A percentile compares a stretch with the other conserved stretches of the same genome.
phyloP scores from a whole-genome alignment of 2,888 invertebrate genomes.

The Scaptomyza flava region DNA sequence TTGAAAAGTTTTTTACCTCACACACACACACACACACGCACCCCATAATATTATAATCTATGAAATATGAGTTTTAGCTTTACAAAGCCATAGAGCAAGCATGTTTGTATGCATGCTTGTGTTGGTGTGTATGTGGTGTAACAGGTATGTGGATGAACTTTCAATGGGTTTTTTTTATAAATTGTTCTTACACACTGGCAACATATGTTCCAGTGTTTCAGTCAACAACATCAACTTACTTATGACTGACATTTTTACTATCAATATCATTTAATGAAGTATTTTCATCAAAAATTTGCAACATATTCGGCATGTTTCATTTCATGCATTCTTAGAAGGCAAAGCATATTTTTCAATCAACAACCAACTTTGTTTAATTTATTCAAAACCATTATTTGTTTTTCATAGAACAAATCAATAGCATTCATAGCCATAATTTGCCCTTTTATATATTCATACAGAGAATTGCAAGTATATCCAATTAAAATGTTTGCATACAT shows the following conservation, averaged over 20 bases:
- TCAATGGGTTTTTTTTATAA: constrained; percentile 36
- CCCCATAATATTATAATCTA: constrained; percentile 31
- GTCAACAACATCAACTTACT: constrained; percentile 21
- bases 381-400: constrained; percentile 17
- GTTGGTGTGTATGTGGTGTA: constrained; percentile 1
- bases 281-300: neutral
- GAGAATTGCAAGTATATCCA: constrained; percentile 13
- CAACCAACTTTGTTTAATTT: constrained; percentile 25
- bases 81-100: constrained; percentile 30
- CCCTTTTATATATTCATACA: neutral
- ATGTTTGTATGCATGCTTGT: neutral
- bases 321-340: constrained; percentile 3
- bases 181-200: constrained; percentile 27
- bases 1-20: constrained; percentile 36
- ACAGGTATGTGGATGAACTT: constrained; percentile 48
- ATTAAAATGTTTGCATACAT: neutral
- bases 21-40: neutral
- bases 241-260: constrained; percentile 1
- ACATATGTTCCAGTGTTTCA: constrained; percentile 31
- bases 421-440: constrained; percentile 13
- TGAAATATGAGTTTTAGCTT: constrained; percentile 47
- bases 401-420: constrained; percentile 1
- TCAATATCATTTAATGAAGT: constrained; percentile 2
- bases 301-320: constrained; percentile 4
- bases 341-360: constrained; percentile 13